Percentiles rank a stretch among this genome's conserved stretches.
phyloP scores from a whole-genome alignment of 2,888 invertebrate genomes.

The Drosophila tanythrix region DNA sequence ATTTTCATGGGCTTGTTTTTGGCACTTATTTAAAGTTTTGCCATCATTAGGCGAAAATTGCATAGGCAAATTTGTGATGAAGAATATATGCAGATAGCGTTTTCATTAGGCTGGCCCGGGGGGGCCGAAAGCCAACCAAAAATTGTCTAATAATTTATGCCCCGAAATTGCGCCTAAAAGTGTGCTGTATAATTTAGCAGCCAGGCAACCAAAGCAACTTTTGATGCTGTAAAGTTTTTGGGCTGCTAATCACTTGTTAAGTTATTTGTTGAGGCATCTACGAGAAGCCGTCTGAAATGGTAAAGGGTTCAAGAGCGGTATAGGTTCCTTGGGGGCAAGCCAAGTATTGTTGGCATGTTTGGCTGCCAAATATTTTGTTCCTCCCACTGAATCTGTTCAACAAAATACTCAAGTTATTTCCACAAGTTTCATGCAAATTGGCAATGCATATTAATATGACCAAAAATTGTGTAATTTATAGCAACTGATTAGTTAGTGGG shows the following conservation, averaged over 20 bases:
- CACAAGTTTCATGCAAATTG: constrained; percentile 46
- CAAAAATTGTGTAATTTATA: constrained; percentile 30
- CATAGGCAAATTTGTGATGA: constrained; percentile 36
- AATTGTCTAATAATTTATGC: constrained; percentile 61
- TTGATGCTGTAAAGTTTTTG: constrained; percentile 62
- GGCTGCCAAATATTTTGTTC: constrained; percentile 13
- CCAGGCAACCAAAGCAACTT: constrained; percentile 41
- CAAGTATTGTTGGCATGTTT: constrained; percentile 45
- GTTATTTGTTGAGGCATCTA: constrained; percentile 59
- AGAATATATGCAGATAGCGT: constrained; percentile 39
- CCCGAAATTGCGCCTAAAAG: constrained; percentile 45
- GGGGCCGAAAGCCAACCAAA: constrained; percentile 24
- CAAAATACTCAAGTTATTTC: constrained; percentile 42
- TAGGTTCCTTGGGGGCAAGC: constrained; percentile 32
- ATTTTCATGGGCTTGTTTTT: constrained; percentile 17
- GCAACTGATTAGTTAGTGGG: constrained; percentile 39
- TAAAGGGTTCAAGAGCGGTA: not conserved
- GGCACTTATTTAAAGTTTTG: constrained; percentile 22
- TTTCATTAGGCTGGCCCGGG: constrained; percentile 35
- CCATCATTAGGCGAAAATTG: constrained; percentile 53
- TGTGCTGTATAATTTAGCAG: constrained; percentile 44
- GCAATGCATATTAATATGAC: constrained; percentile 45
- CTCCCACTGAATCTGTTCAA: constrained; percentile 29
- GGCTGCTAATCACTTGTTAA: constrained; percentile 71
- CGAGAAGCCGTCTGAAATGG: not conserved